Evolutionary conservation across 30 jellyfish, hydroid and myxozoan species (phyloP).

Genomic region (Mastigias papua): DNA sequence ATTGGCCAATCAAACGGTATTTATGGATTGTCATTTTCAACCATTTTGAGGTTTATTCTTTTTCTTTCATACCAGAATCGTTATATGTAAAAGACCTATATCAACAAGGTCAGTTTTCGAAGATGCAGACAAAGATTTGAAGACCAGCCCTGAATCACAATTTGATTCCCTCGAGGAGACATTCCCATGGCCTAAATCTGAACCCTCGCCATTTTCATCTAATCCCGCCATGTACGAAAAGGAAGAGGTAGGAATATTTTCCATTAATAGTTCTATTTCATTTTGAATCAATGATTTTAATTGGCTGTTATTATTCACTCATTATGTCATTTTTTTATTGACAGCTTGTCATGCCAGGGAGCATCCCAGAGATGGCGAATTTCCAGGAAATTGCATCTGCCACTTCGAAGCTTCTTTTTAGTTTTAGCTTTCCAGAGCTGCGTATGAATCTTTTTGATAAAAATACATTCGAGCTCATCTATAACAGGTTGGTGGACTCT

Average conservation of each 20-base stretch:
- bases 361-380: conserved; percentile 82
- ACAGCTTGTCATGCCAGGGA: conserved; percentile 95
- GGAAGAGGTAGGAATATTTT: conserved; percentile 78
- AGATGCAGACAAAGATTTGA: conserved; percentile 64
- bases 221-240: conserved; percentile 93
- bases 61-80: conserved; percentile 55
- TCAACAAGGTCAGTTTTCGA: conserved; percentile 89
- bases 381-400: conserved; percentile 84
- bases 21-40: no score
- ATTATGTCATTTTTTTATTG: neutral
- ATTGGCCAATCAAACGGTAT: no score
- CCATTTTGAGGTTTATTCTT: neutral
- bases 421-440: conserved; percentile 73
- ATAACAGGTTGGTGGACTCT: conserved; percentile 71
- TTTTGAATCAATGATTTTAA: no score
- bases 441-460: conserved; percentile 79
- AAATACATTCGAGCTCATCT: conserved; percentile 77
- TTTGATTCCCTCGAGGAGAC: conserved; percentile 91
- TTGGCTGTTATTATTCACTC: neutral
- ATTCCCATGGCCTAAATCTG: conserved; percentile 88
- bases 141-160: conserved; percentile 81
- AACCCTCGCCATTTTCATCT: conserved; percentile 95
- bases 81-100: conserved; percentile 65
- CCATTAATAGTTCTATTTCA: neutral
- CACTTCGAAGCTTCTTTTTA: conserved; percentile 51